Base-by-base conservation (phyloP, 2,888 invertebrate species). In the Nomada ruficornis region DNA sequence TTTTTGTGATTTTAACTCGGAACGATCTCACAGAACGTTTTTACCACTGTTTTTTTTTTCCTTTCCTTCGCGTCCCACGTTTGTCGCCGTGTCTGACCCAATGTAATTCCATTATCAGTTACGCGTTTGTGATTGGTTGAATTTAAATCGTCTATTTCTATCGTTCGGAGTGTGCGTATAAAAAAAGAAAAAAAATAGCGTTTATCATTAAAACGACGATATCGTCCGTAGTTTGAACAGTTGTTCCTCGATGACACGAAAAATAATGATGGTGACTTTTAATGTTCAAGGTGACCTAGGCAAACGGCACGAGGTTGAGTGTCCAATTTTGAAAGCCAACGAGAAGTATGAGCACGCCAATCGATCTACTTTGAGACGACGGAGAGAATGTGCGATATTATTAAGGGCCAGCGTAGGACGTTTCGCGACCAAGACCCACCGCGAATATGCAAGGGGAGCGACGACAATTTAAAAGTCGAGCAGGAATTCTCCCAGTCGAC, bases 401-500 rank as follows among this genome's bases (percentile, higher is more conserved):
- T 90, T 0, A 92, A 92, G 77, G 88, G 86, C 15, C 91, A 92
- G 64, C 88, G 93, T 15, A 87, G 92, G 80, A 80, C 88, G 57
- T 91, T 91, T 69, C 92, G 92, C 29, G 93, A 93, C 67, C 92
- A 91, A 83, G 93, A 93, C 69, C 92, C 93, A 10, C 92, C 92
- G 23, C 91, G 92, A 87, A 93, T 93, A 77, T 79, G 85, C 65
- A 86, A 90, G 54, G 83, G 82, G 50, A 85, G 87, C 57, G 81
- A 87, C 11, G 89, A 89, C 50, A 83, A 88, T 54, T 88, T 91
- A 68, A 89, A 90, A 71, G 85, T 84, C 59, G 90, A 90, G n/a
- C 83, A 84, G 29, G 87, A 88, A 54, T 71, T 86, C 23, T 87
- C 89, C 20, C 85, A 84, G 54, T 90, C 91, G 44, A 91, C 90